Percentiles rank a stretch among this genome's conserved stretches.
Evolutionary conservation across 2,113 vertebrate genomes (phyloP).

Genomic region (Periophthalmus modestus): DNA sequence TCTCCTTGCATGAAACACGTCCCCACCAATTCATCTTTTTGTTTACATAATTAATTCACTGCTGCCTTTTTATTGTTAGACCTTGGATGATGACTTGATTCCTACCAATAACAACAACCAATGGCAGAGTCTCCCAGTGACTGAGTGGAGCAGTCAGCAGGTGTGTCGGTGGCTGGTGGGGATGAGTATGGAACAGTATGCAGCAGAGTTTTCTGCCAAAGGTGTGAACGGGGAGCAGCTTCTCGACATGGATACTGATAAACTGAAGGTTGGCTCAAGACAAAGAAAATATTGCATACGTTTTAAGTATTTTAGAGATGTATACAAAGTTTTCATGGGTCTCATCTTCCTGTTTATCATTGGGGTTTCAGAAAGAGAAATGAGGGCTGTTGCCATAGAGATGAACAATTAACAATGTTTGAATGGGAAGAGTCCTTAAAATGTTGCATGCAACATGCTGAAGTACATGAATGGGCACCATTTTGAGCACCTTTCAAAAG

Average conservation of each 20-base stretch:
- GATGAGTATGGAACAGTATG: constrained; percentile 86
- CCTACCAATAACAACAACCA: constrained; percentile 80
- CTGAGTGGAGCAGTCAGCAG: constrained; percentile 85
- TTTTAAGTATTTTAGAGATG: too few species aligned
- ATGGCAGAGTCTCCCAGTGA: constrained; percentile 82
- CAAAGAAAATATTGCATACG: not conserved
- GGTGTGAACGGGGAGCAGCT: constrained; percentile 81
- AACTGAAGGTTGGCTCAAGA: constrained; percentile 79
- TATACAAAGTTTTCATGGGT: too few species aligned
- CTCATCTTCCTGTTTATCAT: too few species aligned
- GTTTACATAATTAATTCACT: not conserved
- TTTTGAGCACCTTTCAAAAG: too few species aligned
- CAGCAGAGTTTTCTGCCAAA: constrained; percentile 77
- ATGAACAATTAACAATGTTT: too few species aligned
- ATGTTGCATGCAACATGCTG: too few species aligned
- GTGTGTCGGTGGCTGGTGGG: constrained; percentile 84
- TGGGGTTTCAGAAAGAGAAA: too few species aligned
- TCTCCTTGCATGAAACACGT: not conserved
- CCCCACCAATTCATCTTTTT: not conserved
- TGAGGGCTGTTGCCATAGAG: too few species aligned
- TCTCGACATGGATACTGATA: constrained; percentile 83
- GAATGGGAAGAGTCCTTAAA: too few species aligned
- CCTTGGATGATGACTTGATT: constrained; percentile 78
- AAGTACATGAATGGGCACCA: too few species aligned
- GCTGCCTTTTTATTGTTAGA: constrained; percentile 65